These are phyloP conservation scores for Propithecus deckenii DNA, from an alignment of 2,797 vertebrate genomes.

Conservation along the genomic window DNA sequence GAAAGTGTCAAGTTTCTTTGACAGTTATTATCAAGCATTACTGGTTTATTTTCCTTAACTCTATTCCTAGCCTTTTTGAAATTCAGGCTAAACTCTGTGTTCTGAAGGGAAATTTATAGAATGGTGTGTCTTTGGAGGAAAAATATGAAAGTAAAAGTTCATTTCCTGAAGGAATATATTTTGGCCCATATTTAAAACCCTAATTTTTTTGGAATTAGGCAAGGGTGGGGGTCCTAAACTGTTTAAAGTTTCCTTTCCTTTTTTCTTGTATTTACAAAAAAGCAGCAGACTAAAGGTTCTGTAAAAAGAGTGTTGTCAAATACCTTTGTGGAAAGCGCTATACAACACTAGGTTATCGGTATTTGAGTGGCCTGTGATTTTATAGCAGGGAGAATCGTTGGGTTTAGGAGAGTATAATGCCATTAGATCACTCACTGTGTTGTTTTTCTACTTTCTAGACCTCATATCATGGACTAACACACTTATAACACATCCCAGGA, in stretches of 20 bases:
- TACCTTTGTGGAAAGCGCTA: slow-evolving; percentile 74
- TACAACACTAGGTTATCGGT: slow-evolving; percentile 73
- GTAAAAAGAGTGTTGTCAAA: slow-evolving; percentile 65
- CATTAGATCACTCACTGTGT: slow-evolving; percentile 78
- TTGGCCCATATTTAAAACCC: slow-evolving; percentile 39
- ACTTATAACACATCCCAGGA: slow-evolving; percentile 86
- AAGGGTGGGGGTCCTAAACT: neutral
- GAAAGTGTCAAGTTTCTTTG: slow-evolving; percentile 18
- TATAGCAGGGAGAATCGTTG: slow-evolving; percentile 72
- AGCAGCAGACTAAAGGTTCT: slow-evolving; percentile 47
- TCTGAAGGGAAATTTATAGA: slow-evolving; percentile 29
- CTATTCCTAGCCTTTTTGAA: neutral
- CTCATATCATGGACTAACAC: slow-evolving; percentile 84
- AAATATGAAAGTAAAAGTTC: slow-evolving; percentile 61
- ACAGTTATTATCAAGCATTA: neutral
- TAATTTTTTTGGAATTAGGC: neutral
- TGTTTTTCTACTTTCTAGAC: slow-evolving; percentile 83
- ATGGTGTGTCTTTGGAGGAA: neutral
- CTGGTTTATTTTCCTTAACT: neutral
- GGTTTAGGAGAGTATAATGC: slow-evolving; percentile 75
- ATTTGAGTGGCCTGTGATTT: slow-evolving; percentile 80
- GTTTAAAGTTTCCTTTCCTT: slow-evolving; percentile 60
- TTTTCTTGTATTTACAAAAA: neutral
- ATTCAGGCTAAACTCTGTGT: neutral
- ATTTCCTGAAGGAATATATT: slow-evolving; percentile 44